Evolutionary conservation across 2,797 vertebrate species (phyloP), one percentile per base, ranked within the genome.

Genomic region (Silurus lanzhouensis): DNA sequence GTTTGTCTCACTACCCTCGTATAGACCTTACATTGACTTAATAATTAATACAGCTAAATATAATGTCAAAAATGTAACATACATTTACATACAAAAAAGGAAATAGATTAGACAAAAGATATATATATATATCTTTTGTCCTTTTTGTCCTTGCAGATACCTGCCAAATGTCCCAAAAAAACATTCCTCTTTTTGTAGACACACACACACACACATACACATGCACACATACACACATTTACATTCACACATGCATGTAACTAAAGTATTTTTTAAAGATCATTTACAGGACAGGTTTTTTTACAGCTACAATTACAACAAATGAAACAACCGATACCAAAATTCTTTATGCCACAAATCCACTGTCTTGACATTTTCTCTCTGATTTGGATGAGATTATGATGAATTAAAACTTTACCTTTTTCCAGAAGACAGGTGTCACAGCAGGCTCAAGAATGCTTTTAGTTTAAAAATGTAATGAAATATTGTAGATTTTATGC

Each of bases 201-300:
- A 74, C 71, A 27, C 64, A 67, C 71, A 27, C 64, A 67, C 64
- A 67, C 31, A 48, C 38, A 72, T 38, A 44, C 31, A 71, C 70
- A 48, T 44, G 57, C 75, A 20, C 52, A 76, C 74, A 76, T 52
- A 58, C 74, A 20, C 74, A 76, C 74, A 58, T 55, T 70, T 66
- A 64, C 46, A 63, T 79, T 76, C 79, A 72, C 72, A 55, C 38
- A 38, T 38, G 38, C 38, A 52, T 52, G 48, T 52, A 52, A 10
- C 48, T 52, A 52, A 52, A 52, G 48, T 52, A 7, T 52, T 52
- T 75, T 88, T 76, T 82, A 66, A 44, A 85, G 87, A 83, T 85
- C 84, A 85, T 66, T 82, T 74, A 64, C 55, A 74, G 68, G 61
- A 66, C 38, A 81, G 85, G 64, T 83, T 67, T 31, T 81, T 64